Percentiles rank a stretch among this genome's conserved stretches.
Evolutionary conservation across 2,888 invertebrate genomes (phyloP).

Genomic region (Cephus runcator): DNA sequence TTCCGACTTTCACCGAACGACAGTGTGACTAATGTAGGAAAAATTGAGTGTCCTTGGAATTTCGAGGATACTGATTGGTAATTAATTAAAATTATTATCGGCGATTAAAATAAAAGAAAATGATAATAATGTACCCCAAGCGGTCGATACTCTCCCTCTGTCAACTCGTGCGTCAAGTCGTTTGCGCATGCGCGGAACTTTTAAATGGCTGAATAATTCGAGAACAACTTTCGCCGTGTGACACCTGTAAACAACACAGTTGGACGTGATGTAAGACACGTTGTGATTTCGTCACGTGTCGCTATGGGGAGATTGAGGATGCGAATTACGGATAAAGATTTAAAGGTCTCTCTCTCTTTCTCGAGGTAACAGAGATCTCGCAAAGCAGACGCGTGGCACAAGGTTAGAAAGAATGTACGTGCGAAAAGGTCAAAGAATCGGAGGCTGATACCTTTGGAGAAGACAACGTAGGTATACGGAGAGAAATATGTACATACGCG

Average conservation of each 20-base stretch:
- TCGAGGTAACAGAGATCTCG: background rate
- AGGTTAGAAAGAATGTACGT: background rate
- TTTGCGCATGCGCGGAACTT: background rate
- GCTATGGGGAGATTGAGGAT: background rate
- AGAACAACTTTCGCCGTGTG: background rate
- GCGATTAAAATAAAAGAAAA: background rate
- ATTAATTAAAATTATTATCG: background rate
- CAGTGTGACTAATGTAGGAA: background rate
- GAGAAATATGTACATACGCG: no score
- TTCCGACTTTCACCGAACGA: background rate
- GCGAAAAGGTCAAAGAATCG: background rate
- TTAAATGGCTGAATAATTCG: background rate
- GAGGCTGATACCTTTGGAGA: background rate
- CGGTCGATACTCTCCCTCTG: background rate
- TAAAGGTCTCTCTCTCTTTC: background rate
- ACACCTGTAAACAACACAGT: background rate
- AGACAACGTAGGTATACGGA: no score
- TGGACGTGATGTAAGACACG: background rate
- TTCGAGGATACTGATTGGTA: background rate
- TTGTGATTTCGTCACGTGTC: background rate
- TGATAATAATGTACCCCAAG: no score
- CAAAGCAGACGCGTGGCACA: background rate
- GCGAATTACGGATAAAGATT: background rate
- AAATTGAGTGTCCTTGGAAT: background rate
- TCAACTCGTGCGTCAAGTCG: background rate